Percentiles rank a stretch among this genome's conserved stretches.
These are phyloP conservation scores for Potamilus streckersoni DNA, from an alignment of 1,140 invertebrate genomes.

Conservation along the genomic window DNA sequence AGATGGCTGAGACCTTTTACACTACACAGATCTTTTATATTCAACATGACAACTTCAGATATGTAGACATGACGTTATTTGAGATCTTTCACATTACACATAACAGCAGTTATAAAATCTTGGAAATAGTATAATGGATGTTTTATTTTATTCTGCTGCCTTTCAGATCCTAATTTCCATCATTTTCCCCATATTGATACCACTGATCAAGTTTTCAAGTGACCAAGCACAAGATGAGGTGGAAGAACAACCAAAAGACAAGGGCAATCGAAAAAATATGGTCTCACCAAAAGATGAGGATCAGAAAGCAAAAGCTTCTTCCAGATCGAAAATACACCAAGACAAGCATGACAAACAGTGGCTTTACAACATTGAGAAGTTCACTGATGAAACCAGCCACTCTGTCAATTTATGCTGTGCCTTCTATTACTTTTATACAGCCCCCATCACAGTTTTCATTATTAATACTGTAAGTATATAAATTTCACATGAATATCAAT, in stretches of 20 bases:
- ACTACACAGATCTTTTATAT: too few relatives aligned
- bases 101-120: too few relatives aligned
- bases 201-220: constrained; percentile 56
- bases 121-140: too few relatives aligned
- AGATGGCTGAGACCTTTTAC: too few relatives aligned
- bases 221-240: constrained; percentile 13
- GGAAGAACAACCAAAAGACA: too few relatives aligned
- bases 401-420: constrained; percentile 48
- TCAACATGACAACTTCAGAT: too few relatives aligned
- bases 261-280: too few relatives aligned
- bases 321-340: constrained; percentile 15
- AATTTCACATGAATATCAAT: too few relatives aligned
- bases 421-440: constrained; percentile 60
- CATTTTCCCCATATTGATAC: constrained; percentile 53
- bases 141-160: neutral
- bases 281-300: too few relatives aligned
- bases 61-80: too few relatives aligned
- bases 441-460: constrained; percentile 53
- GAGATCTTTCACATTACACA: too few relatives aligned
- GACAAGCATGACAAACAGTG: constrained; percentile 24
- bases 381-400: constrained; percentile 23
- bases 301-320: constrained; percentile 33
- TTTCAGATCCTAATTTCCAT: constrained; percentile 52
- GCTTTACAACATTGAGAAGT: constrained; percentile 41
- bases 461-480: constrained; percentile 40